phyloP scores from a whole-genome alignment of 2,888 invertebrate species.

The Caenorhabditis sinica region DNA sequence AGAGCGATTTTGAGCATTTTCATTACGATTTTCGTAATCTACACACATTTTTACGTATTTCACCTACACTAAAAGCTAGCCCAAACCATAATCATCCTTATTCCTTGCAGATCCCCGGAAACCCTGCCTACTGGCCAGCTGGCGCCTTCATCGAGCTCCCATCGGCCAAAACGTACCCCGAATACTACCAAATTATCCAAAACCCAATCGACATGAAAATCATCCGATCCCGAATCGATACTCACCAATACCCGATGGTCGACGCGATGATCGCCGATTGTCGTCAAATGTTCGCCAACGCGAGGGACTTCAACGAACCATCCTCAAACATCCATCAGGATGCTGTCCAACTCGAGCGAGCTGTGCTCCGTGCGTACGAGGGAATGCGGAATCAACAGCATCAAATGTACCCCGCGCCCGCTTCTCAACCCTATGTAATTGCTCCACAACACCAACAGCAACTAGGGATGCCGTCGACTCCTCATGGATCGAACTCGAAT shows the following conservation, averaged over 20 bases:
- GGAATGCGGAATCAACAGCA: constrained; percentile 22
- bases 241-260: constrained; percentile 76
- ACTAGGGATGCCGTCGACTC: constrained; percentile 40
- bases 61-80: too few species aligned
- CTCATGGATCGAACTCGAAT: constrained; percentile 33
- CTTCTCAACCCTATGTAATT: neutral
- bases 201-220: constrained; percentile 95
- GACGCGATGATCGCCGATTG: constrained; percentile 78
- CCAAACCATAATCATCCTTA: neutral
- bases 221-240: constrained; percentile 87
- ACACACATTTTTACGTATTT: too few species aligned
- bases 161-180: constrained; percentile 94
- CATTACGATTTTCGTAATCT: too few species aligned
- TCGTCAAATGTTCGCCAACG: constrained; percentile 95
- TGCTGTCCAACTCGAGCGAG: constrained; percentile 62
- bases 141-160: constrained; percentile 97
- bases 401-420: neutral
- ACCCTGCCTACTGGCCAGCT: constrained; percentile 88
- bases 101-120: constrained; percentile 85
- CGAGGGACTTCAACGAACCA: constrained; percentile 97
- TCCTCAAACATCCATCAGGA: constrained; percentile 90
- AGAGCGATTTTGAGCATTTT: too few species aligned
- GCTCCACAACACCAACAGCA: too few species aligned
- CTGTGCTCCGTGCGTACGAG: constrained; percentile 54
- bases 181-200: constrained; percentile 97